Percentiles rank a stretch among this genome's conserved stretches.
Evolutionary conservation across 2,797 vertebrate species (phyloP).

Genomic region (Bufotes viridis): DNA sequence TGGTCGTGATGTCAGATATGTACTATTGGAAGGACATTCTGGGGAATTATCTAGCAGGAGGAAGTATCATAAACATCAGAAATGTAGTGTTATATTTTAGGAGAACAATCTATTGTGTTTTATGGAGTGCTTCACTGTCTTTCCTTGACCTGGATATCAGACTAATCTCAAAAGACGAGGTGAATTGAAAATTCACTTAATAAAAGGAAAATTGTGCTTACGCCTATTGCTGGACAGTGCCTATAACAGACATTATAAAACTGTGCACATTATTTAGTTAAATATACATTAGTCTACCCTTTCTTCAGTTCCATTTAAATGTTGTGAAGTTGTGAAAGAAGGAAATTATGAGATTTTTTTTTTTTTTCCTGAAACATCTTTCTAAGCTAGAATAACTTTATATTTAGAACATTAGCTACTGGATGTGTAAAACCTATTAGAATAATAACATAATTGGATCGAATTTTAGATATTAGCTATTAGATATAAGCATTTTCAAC

Average conservation of each 20-base stretch:
- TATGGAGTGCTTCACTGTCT: conserved; percentile 46
- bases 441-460: too few species aligned
- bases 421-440: too few species aligned
- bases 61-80: conserved; percentile 39
- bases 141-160: conserved; percentile 47
- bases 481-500: too few species aligned
- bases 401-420: too few species aligned
- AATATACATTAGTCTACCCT: background rate
- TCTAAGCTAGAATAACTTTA: too few species aligned
- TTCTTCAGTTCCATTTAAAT: background rate
- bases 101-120: conserved; percentile 42
- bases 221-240: background rate
- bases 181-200: conserved; percentile 33
- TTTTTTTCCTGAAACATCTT: too few species aligned
- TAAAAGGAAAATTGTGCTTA: conserved; percentile 8
- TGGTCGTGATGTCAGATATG: conserved; percentile 47
- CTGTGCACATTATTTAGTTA: background rate
- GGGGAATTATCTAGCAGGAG: conserved; percentile 29
- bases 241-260: background rate
- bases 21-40: conserved; percentile 38
- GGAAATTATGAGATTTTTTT: too few species aligned
- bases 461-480: too few species aligned
- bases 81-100: conserved; percentile 43
- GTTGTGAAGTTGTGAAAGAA: background rate
- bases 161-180: conserved; percentile 38